A percentile compares a stretch with the other conserved stretches of the same genome.
phyloP scores from a whole-genome alignment of 1,140 invertebrate species.

The Zelostemma sp. region DNA sequence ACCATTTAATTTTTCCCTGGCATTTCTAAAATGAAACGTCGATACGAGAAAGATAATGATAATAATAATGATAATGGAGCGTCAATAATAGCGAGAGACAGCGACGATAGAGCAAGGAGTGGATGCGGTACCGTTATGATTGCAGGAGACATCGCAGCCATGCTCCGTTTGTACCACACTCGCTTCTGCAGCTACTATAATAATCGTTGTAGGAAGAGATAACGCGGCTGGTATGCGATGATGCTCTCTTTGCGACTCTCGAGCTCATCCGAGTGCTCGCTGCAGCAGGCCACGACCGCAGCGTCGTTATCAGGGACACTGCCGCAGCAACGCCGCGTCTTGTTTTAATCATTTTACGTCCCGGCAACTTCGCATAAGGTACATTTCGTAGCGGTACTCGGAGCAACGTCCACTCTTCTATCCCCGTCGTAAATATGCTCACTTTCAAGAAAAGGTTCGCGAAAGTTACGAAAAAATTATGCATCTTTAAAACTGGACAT shows the following conservation, averaged over 20 bases:
- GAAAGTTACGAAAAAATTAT: too few relatives aligned
- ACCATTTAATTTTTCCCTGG: too few relatives aligned
- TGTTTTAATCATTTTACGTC: slow-evolving; percentile 17
- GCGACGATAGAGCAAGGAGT: not conserved
- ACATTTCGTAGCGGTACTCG: not conserved
- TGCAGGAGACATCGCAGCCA: slow-evolving; percentile 11
- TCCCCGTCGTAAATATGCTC: not conserved
- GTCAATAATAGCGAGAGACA: not conserved
- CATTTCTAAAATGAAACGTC: not conserved
- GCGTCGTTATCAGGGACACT: slow-evolving; percentile 6
- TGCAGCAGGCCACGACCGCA: slow-evolving; percentile 4
- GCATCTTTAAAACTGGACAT: too few relatives aligned
- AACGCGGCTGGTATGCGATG: slow-evolving; percentile 4
- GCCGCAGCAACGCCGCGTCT: slow-evolving; percentile 1
- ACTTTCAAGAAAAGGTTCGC: too few relatives aligned
- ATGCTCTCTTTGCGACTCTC: slow-evolving; percentile 10
- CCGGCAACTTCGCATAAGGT: slow-evolving; percentile 5
- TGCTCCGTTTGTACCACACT: slow-evolving; percentile 4
- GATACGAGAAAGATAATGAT: not conserved
- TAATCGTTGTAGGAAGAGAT: slow-evolving; percentile 22
- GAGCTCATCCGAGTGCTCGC: slow-evolving; percentile 8
- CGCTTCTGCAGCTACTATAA: slow-evolving; percentile 13
- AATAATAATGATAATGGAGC: not conserved
- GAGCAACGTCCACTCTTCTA: not conserved
- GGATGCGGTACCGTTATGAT: slow-evolving; percentile 16